These are phyloP conservation scores for Anisognathus igniventris DNA, from an alignment of 2,797 vertebrate species.

Conservation along the genomic window DNA sequence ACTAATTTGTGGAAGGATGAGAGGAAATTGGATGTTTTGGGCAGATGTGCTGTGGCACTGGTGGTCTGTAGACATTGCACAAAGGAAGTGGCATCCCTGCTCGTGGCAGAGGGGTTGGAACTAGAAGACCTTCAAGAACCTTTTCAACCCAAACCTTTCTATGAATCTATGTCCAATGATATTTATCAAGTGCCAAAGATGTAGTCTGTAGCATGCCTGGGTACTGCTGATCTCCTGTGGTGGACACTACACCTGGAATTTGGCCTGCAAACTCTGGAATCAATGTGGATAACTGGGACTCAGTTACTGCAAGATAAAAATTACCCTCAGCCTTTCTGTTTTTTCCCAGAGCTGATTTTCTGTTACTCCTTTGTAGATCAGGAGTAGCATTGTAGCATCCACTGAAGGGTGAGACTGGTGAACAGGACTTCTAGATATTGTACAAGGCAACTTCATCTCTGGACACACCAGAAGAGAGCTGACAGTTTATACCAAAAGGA, in stretches of 20 bases:
- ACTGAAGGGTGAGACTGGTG: background rate
- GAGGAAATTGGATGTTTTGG: background rate
- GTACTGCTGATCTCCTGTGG: background rate
- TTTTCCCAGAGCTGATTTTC: background rate
- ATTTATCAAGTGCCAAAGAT: background rate
- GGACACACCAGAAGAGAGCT: background rate
- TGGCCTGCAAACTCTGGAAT: background rate
- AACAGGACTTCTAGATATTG: background rate
- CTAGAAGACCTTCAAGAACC: background rate
- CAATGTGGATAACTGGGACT: background rate
- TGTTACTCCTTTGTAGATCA: background rate
- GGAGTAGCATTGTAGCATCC: background rate
- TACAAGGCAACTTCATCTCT: background rate
- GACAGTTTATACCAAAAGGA: background rate
- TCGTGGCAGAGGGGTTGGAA: background rate
- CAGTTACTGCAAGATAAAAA: background rate
- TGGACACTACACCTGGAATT: background rate
- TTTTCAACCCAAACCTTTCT: background rate
- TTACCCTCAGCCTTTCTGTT: background rate
- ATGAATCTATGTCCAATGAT: rapidly evolving
- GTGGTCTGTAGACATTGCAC: background rate
- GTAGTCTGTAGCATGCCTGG: background rate
- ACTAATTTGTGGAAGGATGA: background rate
- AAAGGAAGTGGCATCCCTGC: background rate
- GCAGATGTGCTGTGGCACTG: background rate